Conservation (phyloP, 1,140 invertebrate genomes). For the Drosophila pandora region DNA sequence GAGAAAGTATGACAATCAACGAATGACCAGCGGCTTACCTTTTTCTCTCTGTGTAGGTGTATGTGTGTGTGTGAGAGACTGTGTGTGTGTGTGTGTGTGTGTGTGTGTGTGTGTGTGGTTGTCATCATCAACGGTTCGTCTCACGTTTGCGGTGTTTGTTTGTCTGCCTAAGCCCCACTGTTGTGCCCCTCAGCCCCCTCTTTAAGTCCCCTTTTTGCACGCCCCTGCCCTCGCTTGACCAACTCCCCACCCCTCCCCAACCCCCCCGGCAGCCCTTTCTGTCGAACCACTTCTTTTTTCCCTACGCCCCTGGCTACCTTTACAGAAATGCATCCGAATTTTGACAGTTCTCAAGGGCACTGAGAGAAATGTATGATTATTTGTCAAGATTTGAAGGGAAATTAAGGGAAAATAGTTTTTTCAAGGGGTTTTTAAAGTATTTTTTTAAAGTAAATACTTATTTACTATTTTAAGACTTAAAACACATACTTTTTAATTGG, state of each 20-base stretch:
- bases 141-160: conserved; percentile 67
- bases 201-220: neutral
- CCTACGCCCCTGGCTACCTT: neutral
- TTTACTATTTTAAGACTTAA: too few relatives aligned
- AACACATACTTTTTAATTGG: too few relatives aligned
- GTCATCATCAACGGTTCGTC: conserved; percentile 45
- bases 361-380: too few relatives aligned
- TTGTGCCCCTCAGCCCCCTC: neutral
- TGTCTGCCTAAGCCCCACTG: conserved; percentile 16
- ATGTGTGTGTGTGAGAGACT: conserved; percentile 4
- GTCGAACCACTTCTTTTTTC: neutral
- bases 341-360: conserved; percentile 43
- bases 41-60: neutral
- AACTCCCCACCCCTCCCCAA: neutral
- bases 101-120: conserved; percentile 6
- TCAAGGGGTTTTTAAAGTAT: too few relatives aligned
- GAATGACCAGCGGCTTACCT: conserved; percentile 72
- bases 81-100: too few relatives aligned
- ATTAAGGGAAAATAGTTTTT: too few relatives aligned
- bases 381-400: too few relatives aligned
- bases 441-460: too few relatives aligned
- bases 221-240: neutral
- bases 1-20: conserved; percentile 69
- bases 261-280: neutral
- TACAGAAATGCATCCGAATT: conserved; percentile 50